These are phyloP conservation scores for Papilio polytes DNA, from an alignment of 1,140 invertebrate species.

Conservation along the genomic window DNA sequence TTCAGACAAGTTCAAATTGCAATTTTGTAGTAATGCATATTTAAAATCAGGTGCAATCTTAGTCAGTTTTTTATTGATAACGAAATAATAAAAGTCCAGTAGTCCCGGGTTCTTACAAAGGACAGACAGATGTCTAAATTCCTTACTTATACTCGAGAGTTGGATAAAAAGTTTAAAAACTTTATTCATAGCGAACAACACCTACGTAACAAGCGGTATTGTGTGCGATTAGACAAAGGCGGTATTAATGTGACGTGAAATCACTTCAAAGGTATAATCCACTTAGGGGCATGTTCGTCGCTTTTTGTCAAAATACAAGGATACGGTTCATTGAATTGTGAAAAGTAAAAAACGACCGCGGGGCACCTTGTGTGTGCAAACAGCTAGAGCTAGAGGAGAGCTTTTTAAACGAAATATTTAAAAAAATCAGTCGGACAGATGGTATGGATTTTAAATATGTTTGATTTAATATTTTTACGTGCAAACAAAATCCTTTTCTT, in stretches of 20 bases:
- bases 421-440: slow-evolving; percentile 50
- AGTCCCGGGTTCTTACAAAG: slow-evolving; percentile 59
- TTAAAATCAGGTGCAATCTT: neutral
- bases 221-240: slow-evolving; percentile 67
- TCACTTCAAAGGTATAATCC: slow-evolving; percentile 76
- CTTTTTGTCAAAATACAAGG: slow-evolving; percentile 75
- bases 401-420: neutral
- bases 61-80: neutral
- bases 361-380: slow-evolving; percentile 70
- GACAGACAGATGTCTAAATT: slow-evolving; percentile 70
- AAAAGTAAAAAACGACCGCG: slow-evolving; percentile 75
- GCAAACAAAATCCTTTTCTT: neutral
- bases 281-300: slow-evolving; percentile 79
- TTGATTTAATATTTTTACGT: neutral
- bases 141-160: slow-evolving; percentile 53
- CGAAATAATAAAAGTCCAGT: slow-evolving; percentile 49
- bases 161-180: slow-evolving; percentile 66
- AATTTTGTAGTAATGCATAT: neutral
- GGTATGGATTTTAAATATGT: slow-evolving; percentile 32
- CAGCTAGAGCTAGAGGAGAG: slow-evolving; percentile 46
- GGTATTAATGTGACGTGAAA: slow-evolving; percentile 80
- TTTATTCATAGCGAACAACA: slow-evolving; percentile 75
- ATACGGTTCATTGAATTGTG: slow-evolving; percentile 76
- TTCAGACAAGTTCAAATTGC: neutral
- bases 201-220: slow-evolving; percentile 78